Conservation (phyloP, 2,113 vertebrate species). For the Promerops cafer region DNA sequence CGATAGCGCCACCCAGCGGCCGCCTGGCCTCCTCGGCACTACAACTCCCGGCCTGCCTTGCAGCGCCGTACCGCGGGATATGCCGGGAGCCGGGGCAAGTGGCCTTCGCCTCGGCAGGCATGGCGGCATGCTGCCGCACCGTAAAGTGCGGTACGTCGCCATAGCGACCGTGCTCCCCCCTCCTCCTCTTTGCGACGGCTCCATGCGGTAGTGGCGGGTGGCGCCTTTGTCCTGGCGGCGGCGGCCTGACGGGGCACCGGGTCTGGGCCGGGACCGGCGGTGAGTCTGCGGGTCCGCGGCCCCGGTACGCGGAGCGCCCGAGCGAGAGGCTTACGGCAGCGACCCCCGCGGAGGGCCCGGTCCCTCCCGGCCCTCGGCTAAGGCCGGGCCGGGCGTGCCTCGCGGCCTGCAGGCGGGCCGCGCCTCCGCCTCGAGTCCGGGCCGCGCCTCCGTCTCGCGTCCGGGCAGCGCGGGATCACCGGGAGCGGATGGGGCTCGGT, state of each 20-base stretch:
- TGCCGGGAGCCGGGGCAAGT: neutral
- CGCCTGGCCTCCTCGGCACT: neutral
- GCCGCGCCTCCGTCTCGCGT: neutral
- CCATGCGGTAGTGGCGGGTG: neutral
- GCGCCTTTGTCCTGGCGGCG: slow-evolving; percentile 50
- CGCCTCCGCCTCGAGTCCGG: neutral
- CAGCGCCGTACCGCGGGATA: neutral
- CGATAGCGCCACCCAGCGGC: neutral
- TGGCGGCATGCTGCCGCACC: neutral
- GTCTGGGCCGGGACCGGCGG: neutral
- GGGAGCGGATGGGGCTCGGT: neutral
- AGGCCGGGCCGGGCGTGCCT: neutral
- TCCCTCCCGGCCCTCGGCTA: neutral
- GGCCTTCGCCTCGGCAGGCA: neutral
- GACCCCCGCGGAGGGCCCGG: neutral
- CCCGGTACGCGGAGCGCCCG: neutral
- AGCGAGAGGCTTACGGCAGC: neutral
- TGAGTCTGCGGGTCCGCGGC: neutral
- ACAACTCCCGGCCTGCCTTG: neutral
- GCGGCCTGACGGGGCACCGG: neutral
- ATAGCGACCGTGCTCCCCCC: accelerated
- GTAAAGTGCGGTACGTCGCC: neutral
- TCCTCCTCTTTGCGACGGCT: neutral
- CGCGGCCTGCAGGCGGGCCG: neutral
- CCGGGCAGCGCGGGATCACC: neutral